Base-by-base conservation (phyloP, 2,888 invertebrate species). In the Heterodera filipjevi region DNA sequence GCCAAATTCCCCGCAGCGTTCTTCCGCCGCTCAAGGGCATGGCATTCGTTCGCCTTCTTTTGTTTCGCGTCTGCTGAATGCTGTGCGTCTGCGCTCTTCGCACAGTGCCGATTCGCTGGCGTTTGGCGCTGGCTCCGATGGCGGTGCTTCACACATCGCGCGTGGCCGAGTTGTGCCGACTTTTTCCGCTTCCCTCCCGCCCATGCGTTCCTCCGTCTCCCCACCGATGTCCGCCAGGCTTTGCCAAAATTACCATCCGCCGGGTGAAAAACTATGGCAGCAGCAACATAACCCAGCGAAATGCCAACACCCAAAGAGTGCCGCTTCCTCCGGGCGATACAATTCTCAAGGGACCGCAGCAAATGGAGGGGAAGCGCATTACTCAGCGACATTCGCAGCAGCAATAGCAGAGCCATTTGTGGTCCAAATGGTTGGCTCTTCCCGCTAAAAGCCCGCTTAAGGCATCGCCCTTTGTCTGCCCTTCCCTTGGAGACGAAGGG, bases 21-120 rank as follows among this genome's bases (percentile, higher is more conserved):
- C 49, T 64, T 30, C 49, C 3, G 44, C 27, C 30, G 27, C 27
- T 12, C 64, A 27, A 59, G 10, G 59, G 59, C 27, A 59, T 59
- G 59, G 49, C 49, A 59, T 6, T 8, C 59, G 27, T 59, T 59
- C 59, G 27, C 8, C 27, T 8, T 75, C 75, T 14, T 64, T 75
- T 8, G 59, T 59, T 19, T 46, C 59, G 2, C 53, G 66, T 19
- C 3, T 75, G 19, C 44, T 75, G 6, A 22, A 75, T 35, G 59
- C 75, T 19, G 22, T 75, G 44, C 39, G 64, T 35, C 66, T 75
- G 44, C 66, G 27, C 22, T 30, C 30, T n/a, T 75, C 75, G 46
- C 22, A 27, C 2, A 75, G 75, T 35, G 46, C 27, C 33, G 75
- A 75, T 64, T 75, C 75, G 27, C 46, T 75, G 39, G 32, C 22